Conservation (phyloP, 2,113 vertebrate species). For the Ardeotis arabs region DNA sequence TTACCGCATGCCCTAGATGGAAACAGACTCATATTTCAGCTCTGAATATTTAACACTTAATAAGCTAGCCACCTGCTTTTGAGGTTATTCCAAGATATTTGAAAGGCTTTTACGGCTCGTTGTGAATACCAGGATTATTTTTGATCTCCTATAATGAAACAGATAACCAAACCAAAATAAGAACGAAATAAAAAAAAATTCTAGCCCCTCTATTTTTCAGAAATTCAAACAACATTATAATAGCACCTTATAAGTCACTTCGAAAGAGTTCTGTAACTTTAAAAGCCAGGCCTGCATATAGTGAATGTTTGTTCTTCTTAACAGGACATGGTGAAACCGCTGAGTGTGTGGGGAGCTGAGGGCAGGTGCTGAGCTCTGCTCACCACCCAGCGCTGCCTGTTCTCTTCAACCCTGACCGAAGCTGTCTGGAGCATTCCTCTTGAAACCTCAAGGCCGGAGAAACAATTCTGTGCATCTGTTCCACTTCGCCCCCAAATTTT, state of each 20-base stretch:
- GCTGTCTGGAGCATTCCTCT: constrained; percentile 4
- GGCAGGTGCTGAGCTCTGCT: constrained; percentile 29
- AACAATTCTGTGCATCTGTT: not conserved
- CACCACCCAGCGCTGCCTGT: not conserved
- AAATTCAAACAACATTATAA: not conserved
- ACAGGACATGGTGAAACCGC: not conserved
- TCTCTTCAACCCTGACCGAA: not conserved
- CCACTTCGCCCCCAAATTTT: constrained; percentile 15
- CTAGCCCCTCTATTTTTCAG: not conserved
- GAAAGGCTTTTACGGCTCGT: not conserved
- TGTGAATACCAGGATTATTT: not conserved
- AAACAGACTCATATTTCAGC: constrained; percentile 31
- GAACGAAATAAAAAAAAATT: not conserved
- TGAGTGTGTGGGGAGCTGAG: fast-evolving
- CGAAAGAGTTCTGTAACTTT: not conserved
- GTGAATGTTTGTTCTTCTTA: not conserved
- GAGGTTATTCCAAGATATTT: constrained; percentile 27
- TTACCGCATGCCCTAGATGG: constrained; percentile 13
- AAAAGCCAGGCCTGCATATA: not conserved
- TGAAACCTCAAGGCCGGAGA: constrained; percentile 41
- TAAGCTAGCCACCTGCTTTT: constrained; percentile 67
- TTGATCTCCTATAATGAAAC: constrained; percentile 35
- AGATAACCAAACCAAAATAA: constrained; percentile 9
- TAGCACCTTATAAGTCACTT: not conserved
- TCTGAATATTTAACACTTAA: constrained; percentile 63